phyloP scores from a whole-genome alignment of 2,888 invertebrate genomes.

The Lycia hirtaria region DNA sequence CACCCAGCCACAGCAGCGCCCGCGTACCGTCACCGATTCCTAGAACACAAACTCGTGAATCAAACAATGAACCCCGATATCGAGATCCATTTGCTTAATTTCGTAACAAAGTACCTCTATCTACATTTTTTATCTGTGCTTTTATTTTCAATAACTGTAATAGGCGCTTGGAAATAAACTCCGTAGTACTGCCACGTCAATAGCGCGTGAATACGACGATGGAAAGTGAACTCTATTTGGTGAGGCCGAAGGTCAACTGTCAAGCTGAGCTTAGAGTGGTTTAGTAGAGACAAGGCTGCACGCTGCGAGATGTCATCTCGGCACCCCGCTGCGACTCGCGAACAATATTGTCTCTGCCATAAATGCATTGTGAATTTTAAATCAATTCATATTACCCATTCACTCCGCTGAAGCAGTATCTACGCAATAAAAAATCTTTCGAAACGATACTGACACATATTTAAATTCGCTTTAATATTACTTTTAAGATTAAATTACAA shows the following conservation, averaged over 20 bases:
- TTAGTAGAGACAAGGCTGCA: constrained; percentile 73
- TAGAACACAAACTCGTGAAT: constrained; percentile 52
- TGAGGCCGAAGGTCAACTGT: constrained; percentile 39
- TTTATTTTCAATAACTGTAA: constrained; percentile 75
- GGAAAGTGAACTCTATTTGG: constrained; percentile 52
- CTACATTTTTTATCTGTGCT: constrained; percentile 70
- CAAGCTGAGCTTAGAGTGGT: constrained; percentile 42
- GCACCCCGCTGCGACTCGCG: constrained; percentile 77
- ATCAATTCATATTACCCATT: constrained; percentile 74
- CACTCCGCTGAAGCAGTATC: constrained; percentile 62
- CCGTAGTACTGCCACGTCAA: constrained; percentile 53
- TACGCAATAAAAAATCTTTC: constrained; percentile 45
- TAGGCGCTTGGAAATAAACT: constrained; percentile 63
- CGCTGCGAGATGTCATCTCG: constrained; percentile 84
- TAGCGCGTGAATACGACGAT: constrained; percentile 37
- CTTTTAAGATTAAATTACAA: no score
- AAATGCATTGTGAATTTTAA: constrained; percentile 79
- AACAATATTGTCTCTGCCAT: constrained; percentile 83
- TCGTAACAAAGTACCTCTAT: constrained; percentile 72
- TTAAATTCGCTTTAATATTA: constrained; percentile 17
- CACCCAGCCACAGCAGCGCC: constrained; percentile 43
- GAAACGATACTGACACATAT: constrained; percentile 46
- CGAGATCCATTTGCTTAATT: constrained; percentile 80
- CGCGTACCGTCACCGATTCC: constrained; percentile 33
- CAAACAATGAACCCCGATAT: constrained; percentile 77